phyloP scores from a whole-genome alignment of 2,797 vertebrate genomes.

The Ptychobarbus kaznakovi region DNA sequence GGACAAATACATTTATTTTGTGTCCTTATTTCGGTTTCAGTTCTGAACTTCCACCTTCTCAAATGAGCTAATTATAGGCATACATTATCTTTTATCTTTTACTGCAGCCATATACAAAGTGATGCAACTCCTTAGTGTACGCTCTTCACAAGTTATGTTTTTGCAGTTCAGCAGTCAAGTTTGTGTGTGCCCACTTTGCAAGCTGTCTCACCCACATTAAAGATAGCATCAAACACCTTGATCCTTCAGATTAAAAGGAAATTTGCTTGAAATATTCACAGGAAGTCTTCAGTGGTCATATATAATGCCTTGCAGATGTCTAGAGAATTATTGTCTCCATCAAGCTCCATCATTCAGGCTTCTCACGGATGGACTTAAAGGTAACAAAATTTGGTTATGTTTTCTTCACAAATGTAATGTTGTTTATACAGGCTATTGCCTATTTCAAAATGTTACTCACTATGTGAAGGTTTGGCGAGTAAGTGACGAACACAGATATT shows the following conservation, averaged over 20 bases:
- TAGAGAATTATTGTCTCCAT: background rate
- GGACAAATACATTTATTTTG: background rate
- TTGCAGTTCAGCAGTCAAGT: background rate
- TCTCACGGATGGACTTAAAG: slow-evolving; percentile 2
- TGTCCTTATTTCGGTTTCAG: background rate
- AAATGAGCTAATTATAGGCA: background rate
- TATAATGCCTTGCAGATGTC: background rate
- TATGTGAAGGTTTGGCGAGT: background rate
- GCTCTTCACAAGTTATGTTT: background rate
- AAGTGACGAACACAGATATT: background rate
- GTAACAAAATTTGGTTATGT: background rate
- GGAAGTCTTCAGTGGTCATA: background rate
- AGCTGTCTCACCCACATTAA: background rate
- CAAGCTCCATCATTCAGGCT: background rate
- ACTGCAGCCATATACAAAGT: background rate
- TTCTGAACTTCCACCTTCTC: background rate
- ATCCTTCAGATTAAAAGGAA: background rate
- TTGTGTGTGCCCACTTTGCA: background rate
- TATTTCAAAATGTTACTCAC: background rate
- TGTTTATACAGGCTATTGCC: background rate
- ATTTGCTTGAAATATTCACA: background rate
- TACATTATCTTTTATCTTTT: background rate
- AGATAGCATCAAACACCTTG: background rate
- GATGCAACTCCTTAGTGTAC: background rate
- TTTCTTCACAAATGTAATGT: background rate